Conservation (phyloP, 2,113 vertebrate genomes). For the Candoia aspera region DNA sequence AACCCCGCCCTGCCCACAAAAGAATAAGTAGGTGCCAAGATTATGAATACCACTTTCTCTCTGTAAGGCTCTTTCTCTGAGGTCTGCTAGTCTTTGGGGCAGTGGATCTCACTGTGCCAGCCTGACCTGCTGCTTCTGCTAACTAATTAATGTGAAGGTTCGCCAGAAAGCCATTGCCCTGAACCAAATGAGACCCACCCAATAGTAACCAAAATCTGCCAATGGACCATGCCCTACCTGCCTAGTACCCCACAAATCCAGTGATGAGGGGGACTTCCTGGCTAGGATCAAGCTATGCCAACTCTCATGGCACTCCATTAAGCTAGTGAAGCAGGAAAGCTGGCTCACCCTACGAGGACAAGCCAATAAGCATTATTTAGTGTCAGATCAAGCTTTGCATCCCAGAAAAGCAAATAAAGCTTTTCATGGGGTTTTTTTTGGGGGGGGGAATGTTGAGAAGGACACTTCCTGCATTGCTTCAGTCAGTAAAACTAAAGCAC, state of each 20-base stretch:
- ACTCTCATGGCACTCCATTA: background rate
- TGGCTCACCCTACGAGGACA: background rate
- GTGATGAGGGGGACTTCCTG: background rate
- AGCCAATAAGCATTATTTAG: background rate
- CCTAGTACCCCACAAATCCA: background rate
- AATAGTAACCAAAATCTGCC: background rate
- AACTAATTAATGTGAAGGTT: background rate
- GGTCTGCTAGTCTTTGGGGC: background rate
- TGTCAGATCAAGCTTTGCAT: background rate
- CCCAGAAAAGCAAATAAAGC: background rate
- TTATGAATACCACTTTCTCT: background rate
- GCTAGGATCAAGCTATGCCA: background rate
- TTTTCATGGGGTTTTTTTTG: background rate
- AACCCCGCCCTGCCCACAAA: background rate
- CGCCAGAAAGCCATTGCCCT: background rate
- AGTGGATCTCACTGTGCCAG: background rate
- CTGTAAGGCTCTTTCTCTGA: background rate
- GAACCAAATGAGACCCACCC: background rate
- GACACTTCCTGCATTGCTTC: background rate
- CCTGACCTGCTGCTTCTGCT: background rate
- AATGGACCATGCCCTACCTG: background rate
- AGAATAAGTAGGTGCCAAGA: background rate
- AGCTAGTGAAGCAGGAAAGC: background rate
- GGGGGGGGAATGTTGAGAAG: background rate
- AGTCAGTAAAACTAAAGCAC: background rate